Percentiles rank a stretch among this genome's conserved stretches.
phyloP scores from a whole-genome alignment of 2,888 invertebrate genomes.

The Camptogramma bilineatum region DNA sequence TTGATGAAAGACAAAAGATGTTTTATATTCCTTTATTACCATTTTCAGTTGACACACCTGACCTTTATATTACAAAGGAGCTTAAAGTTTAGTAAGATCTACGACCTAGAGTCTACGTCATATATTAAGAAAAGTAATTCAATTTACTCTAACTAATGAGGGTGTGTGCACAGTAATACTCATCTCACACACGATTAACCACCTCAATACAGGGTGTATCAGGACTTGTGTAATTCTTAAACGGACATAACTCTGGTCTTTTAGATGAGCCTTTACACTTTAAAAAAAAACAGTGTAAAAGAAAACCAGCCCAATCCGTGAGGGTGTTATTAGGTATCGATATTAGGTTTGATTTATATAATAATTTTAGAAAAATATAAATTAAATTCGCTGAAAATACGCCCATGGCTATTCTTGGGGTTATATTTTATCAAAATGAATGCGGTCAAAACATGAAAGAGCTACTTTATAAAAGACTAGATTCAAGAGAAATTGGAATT shows the following conservation, averaged over 20 bases:
- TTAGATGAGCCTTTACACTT: background rate
- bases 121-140: slow-evolving; percentile 10
- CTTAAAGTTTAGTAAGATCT: background rate
- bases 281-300: background rate
- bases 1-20: too few relatives aligned
- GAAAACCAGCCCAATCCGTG: too few relatives aligned
- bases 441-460: too few relatives aligned
- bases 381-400: too few relatives aligned
- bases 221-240: background rate
- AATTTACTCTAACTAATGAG: slow-evolving; percentile 15
- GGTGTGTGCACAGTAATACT: slow-evolving; percentile 11
- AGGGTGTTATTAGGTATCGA: too few relatives aligned
- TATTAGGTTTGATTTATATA: too few relatives aligned
- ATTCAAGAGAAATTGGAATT: too few relatives aligned
- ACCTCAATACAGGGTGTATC: background rate
- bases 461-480: too few relatives aligned
- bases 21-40: background rate
- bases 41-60: background rate
- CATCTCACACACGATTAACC: slow-evolving; percentile 18
- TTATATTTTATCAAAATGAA: too few relatives aligned
- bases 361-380: too few relatives aligned
- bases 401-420: too few relatives aligned
- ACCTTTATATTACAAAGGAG: background rate
- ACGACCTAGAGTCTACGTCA: background rate
- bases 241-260: background rate